Conservation (phyloP, 2,888 invertebrate genomes). For the Ormia ochracea region DNA sequence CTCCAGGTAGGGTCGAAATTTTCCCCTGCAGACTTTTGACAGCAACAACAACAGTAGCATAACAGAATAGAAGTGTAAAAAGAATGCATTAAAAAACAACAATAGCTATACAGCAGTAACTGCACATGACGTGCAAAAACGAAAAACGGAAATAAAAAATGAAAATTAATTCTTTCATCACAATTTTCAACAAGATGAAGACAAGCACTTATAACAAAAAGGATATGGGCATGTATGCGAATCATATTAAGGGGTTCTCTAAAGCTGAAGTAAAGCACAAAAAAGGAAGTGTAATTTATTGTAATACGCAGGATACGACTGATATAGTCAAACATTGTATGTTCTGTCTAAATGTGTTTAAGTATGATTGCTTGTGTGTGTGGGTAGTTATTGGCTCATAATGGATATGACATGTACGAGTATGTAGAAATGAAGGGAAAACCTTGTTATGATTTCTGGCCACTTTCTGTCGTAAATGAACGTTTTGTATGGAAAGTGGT, state of each 20-base stretch:
- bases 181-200: conserved; percentile 34
- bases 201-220: conserved; percentile 34
- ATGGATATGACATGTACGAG: conserved; percentile 13
- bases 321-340: conserved; percentile 36
- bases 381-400: conserved; percentile 12
- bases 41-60: neutral
- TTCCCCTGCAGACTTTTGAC: conserved; percentile 81
- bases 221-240: conserved; percentile 33
- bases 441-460: neutral
- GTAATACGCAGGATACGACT: conserved; percentile 24
- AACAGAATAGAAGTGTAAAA: neutral
- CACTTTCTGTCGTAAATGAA: neutral
- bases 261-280: conserved; percentile 16
- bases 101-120: neutral
- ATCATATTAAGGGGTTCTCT: conserved; percentile 26
- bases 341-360: conserved; percentile 1
- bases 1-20: conserved; percentile 91
- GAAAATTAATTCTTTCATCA: conserved; percentile 28
- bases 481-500: neutral
- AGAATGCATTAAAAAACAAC: neutral
- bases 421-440: neutral
- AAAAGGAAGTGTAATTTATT: conserved; percentile 37
- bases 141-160: conserved; percentile 56
- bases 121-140: neutral
- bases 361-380: conserved; percentile 37